Evolutionary conservation across 2,888 invertebrate genomes (phyloP).

Genomic region (Agrotis ipsilon): DNA sequence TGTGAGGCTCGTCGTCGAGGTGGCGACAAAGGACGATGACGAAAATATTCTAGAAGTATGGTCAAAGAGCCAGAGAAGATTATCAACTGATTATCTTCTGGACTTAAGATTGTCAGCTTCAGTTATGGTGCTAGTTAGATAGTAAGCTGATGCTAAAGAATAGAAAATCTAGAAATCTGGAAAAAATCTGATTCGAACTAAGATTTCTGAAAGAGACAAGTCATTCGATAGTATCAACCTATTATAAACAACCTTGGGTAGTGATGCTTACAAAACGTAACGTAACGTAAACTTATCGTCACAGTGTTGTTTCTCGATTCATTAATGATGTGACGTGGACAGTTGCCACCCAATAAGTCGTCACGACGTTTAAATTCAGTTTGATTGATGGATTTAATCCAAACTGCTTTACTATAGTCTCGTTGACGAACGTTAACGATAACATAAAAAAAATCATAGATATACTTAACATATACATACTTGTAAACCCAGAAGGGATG

Average conservation of each 20-base stretch:
- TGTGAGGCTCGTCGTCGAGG: neutral
- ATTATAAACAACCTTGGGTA: constrained; percentile 3
- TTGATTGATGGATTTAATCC: constrained; percentile 32
- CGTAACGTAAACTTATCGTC: neutral
- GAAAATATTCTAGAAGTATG: constrained; percentile 5
- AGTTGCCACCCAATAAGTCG: constrained; percentile 2
- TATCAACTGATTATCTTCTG: neutral
- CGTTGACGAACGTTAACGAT: constrained; percentile 21
- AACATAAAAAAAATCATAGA: constrained; percentile 11
- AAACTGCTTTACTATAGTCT: constrained; percentile 9
- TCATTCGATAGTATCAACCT: neutral
- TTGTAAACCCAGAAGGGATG: too few relatives aligned
- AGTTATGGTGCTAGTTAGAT: too few relatives aligned
- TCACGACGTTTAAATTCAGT: neutral
- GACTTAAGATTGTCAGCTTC: too few relatives aligned
- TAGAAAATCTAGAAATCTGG: too few relatives aligned
- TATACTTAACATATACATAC: too few relatives aligned
- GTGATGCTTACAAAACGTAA: neutral
- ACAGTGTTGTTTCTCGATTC: neutral
- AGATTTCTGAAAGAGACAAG: too few relatives aligned
- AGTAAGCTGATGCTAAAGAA: too few relatives aligned
- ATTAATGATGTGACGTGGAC: neutral
- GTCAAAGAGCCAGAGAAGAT: neutral
- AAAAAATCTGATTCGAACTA: too few relatives aligned
- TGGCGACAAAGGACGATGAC: constrained; percentile 1